Evolutionary conservation across 2,888 invertebrate genomes (phyloP), one percentile per base, ranked within the genome.

Genomic region (Scelioninae gen. 2): DNA sequence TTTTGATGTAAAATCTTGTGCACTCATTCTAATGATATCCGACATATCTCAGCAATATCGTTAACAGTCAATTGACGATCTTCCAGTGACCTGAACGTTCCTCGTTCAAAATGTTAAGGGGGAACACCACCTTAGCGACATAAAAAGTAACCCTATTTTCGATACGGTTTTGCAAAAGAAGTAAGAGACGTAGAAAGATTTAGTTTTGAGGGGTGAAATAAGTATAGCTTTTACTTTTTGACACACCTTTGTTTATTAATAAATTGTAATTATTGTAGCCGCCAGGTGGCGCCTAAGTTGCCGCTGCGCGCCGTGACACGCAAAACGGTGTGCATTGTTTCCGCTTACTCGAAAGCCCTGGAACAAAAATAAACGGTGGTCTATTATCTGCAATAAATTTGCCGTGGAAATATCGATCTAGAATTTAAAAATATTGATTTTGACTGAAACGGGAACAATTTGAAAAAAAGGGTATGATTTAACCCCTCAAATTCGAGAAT

Each of bases 391-490:
- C 33, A 52, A 52, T 52, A 52, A 52, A 52, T 52, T 52, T 35
- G 13, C 19, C 13, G n/a, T 22, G 19, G 52, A 35, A 52, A 52
- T 33, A 52, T 52, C 35, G 19, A 52, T 52, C 11, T 10, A 6
- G 52, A 52, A 35, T 52, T 52, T 52, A 3, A 35, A 35, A 52
- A 52, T 52, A 52, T 35, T 52, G 16, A 52, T 37, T 52, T 52
- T 35, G 11, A 35, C 2, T 35, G 11, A 35, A 35, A 11, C 3
- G 35, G 35, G 35, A 35, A 35, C 35, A 35, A 35, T 55, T 55
- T 55, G 55, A 55, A 55, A 55, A 37, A 28, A 9, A 39, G 25
- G 39, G 11, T 55, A 39, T 15, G 25, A 39, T 55, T 39, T 55
- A 3, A 25, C 16, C 55, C 39, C 25, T 10, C 39, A 55, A 37